Evolutionary conservation across 2,888 invertebrate species (phyloP).

Genomic region (Mechanitis messenoides): DNA sequence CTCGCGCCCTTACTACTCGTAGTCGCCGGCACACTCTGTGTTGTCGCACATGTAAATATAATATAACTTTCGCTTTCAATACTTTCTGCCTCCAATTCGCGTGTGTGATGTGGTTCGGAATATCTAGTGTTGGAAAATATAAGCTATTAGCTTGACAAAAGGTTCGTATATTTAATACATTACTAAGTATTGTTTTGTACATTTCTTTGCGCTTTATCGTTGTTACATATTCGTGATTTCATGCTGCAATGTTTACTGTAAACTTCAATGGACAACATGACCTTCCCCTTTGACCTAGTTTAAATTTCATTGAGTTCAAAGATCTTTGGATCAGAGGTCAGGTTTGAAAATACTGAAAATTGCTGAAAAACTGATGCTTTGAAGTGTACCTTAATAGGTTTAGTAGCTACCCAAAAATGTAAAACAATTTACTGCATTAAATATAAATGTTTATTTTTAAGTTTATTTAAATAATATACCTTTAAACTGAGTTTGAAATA

Average conservation of each 20-base stretch:
- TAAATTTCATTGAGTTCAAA: slow-evolving; percentile 28
- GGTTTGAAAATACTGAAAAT: no score
- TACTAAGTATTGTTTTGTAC: not conserved
- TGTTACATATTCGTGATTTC: no score
- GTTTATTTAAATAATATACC: no score
- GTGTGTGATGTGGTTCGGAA: not conserved
- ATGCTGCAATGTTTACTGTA: not conserved
- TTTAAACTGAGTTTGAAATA: no score
- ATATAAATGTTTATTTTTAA: no score
- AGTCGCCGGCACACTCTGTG: slow-evolving; percentile 65
- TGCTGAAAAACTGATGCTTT: no score
- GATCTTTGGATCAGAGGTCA: slow-evolving; percentile 28
- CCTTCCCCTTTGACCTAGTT: slow-evolving; percentile 37
- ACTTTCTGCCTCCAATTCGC: slow-evolving; percentile 2
- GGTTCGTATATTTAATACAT: slow-evolving; percentile 13
- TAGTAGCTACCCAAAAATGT: no score
- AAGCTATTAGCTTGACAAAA: slow-evolving; percentile 15
- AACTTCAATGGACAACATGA: slow-evolving; percentile 25
- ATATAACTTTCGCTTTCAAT: slow-evolving; percentile 49
- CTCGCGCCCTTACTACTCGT: slow-evolving; percentile 56
- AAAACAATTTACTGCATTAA: no score
- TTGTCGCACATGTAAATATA: slow-evolving; percentile 61
- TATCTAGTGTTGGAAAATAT: slow-evolving; percentile 6
- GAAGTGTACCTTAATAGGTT: no score
- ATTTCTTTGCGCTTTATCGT: no score